A percentile compares a stretch with the other conserved stretches of the same genome.
Evolutionary conservation across 53 echinoderm and acorn worm genomes (phyloP).

Genomic region (Apostichopus leukothele): DNA sequence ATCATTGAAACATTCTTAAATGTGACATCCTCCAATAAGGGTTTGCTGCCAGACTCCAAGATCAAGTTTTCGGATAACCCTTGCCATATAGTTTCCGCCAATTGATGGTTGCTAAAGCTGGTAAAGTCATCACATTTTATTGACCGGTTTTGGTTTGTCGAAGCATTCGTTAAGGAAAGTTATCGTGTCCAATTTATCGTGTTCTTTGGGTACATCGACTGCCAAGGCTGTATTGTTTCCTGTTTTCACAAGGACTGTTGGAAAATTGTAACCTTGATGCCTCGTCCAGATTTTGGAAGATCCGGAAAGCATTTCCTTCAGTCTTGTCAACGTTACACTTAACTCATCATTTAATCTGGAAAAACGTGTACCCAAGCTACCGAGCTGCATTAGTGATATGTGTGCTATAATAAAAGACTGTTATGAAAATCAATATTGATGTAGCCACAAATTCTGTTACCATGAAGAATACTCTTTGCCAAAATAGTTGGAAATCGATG

Average conservation of each 20-base stretch:
- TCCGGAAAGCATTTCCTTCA: slow-evolving; percentile 24
- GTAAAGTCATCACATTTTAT: slow-evolving; percentile 20
- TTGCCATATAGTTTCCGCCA: slow-evolving; percentile 1
- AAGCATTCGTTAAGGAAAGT: slow-evolving; percentile 30
- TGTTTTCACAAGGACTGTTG: slow-evolving; percentile 29
- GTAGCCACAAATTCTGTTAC: no score
- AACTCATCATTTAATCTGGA: slow-evolving; percentile 1
- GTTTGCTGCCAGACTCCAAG: no score
- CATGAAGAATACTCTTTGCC: no score
- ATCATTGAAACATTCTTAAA: no score
- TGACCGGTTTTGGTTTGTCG: background rate
- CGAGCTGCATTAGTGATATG: no score
- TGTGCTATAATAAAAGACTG: no score
- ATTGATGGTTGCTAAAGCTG: slow-evolving; percentile 13
- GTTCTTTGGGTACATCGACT: slow-evolving; percentile 12
- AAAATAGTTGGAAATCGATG: no score
- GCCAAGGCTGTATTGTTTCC: slow-evolving; percentile 6
- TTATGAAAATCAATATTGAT: no score
- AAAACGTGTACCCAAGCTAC: background rate
- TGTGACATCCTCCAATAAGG: no score
- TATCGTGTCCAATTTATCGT: slow-evolving; percentile 26
- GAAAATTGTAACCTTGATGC: slow-evolving; percentile 25
- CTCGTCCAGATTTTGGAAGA: slow-evolving; percentile 32
- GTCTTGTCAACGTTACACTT: slow-evolving; percentile 10
- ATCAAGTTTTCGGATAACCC: background rate